Conservation (phyloP, 1,140 invertebrate genomes). For the Archivesica marissinica region DNA sequence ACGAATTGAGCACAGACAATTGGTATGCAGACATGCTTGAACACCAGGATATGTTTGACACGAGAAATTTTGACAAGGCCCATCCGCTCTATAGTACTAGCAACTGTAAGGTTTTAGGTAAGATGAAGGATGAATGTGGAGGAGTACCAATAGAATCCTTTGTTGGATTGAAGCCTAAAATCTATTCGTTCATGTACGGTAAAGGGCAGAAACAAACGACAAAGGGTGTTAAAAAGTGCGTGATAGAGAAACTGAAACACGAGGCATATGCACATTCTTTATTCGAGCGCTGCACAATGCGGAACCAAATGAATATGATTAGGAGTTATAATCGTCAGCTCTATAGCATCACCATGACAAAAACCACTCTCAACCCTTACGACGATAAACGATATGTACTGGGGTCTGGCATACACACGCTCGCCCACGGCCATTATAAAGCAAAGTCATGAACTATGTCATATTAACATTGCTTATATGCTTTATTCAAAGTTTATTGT, state of each 20-base stretch:
- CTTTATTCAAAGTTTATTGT: too few relatives aligned
- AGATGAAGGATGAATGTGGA: slow-evolving; percentile 60
- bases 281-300: slow-evolving; percentile 44
- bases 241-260: slow-evolving; percentile 62
- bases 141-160: slow-evolving; percentile 51
- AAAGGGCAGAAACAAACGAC: slow-evolving; percentile 50
- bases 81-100: slow-evolving; percentile 20
- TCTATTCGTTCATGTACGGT: slow-evolving; percentile 29
- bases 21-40: slow-evolving; percentile 54
- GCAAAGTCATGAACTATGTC: neutral
- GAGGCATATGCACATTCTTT: slow-evolving; percentile 69
- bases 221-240: slow-evolving; percentile 66
- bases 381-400: slow-evolving; percentile 25
- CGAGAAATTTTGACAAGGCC: slow-evolving; percentile 37
- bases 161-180: slow-evolving; percentile 68
- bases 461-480: too few relatives aligned
- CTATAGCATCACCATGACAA: slow-evolving; percentile 50
- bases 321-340: slow-evolving; percentile 61
- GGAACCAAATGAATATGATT: slow-evolving; percentile 65
- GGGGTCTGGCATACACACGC: slow-evolving; percentile 52
- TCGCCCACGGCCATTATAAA: slow-evolving; percentile 54
- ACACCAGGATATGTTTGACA: slow-evolving; percentile 62
- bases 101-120: slow-evolving; percentile 53
- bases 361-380: slow-evolving; percentile 29
- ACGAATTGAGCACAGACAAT: slow-evolving; percentile 39